A percentile compares a stretch with the other conserved stretches of the same genome.
Evolutionary conservation across 2,797 vertebrate genomes (phyloP).

Genomic region (Ceryle rudis): DNA sequence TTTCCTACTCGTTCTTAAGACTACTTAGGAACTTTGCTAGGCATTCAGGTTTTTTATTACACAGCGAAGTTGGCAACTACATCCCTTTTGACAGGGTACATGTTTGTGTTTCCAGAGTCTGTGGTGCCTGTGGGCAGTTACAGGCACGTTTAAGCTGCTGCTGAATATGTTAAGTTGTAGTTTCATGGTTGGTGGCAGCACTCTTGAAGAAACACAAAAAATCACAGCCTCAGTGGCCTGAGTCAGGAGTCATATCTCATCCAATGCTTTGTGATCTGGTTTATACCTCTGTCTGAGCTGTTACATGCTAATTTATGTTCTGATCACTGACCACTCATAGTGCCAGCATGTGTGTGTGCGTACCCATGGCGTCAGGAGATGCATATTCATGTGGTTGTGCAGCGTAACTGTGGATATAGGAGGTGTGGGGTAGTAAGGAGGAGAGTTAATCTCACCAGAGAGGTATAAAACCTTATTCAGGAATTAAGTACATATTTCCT

Average conservation of each 20-base stretch:
- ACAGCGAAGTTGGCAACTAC: background rate
- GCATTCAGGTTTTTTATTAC: background rate
- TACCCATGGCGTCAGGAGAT: background rate
- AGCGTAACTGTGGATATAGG: background rate
- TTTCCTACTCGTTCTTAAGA: background rate
- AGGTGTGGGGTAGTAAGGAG: background rate
- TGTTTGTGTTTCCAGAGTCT: background rate
- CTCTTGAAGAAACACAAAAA: background rate
- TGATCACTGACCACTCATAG: fast-evolving
- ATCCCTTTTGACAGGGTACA: background rate
- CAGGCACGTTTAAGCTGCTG: background rate
- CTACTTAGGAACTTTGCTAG: background rate
- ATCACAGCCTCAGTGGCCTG: background rate
- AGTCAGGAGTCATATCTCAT: background rate
- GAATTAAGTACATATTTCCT: background rate
- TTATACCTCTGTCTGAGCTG: background rate
- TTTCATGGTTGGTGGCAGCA: background rate
- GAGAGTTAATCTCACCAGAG: background rate
- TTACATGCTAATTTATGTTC: background rate
- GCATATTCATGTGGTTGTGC: fast-evolving
- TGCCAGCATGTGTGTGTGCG: too few relatives aligned
- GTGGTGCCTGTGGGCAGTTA: background rate
- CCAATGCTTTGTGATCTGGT: background rate
- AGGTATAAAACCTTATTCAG: background rate
- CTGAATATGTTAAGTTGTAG: background rate